These are phyloP conservation scores for Vultur gryphus DNA, from an alignment of 2,797 vertebrate species.

Conservation along the genomic window DNA sequence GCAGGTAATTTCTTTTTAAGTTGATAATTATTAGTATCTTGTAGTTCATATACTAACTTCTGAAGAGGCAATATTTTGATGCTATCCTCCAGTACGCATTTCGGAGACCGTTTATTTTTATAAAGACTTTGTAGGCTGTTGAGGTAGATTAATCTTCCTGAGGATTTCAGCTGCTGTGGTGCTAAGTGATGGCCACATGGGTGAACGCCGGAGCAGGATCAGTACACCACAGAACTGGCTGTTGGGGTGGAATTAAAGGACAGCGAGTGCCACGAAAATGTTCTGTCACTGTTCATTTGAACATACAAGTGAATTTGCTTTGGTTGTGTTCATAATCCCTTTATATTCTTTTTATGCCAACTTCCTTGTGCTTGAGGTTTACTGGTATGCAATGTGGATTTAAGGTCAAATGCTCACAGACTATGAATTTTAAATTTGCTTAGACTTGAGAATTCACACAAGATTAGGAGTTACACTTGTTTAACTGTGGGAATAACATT, in stretches of 20 bases:
- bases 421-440: not conserved
- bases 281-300: not conserved
- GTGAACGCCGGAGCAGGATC: accelerated
- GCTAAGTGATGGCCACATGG: not conserved
- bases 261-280: not conserved
- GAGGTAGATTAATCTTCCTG: not conserved
- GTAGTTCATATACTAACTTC: not conserved
- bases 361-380: not conserved
- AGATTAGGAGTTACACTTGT: not conserved
- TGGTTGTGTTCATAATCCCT: not conserved
- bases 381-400: not conserved
- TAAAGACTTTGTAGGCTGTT: not conserved
- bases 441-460: not conserved
- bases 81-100: not conserved
- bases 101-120: not conserved
- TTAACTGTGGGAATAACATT: not conserved
- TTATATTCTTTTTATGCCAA: not conserved
- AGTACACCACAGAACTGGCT: not conserved
- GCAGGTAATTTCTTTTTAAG: not conserved
- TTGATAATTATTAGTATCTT: not conserved
- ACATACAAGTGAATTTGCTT: not conserved
- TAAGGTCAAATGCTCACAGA: not conserved
- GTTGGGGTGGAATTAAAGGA: not conserved
- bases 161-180: not conserved
- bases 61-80: not conserved